Percentiles rank a stretch among this genome's conserved stretches.
Conservation (phyloP, 2,113 vertebrate species). For the Petrocephalus zakoni region DNA sequence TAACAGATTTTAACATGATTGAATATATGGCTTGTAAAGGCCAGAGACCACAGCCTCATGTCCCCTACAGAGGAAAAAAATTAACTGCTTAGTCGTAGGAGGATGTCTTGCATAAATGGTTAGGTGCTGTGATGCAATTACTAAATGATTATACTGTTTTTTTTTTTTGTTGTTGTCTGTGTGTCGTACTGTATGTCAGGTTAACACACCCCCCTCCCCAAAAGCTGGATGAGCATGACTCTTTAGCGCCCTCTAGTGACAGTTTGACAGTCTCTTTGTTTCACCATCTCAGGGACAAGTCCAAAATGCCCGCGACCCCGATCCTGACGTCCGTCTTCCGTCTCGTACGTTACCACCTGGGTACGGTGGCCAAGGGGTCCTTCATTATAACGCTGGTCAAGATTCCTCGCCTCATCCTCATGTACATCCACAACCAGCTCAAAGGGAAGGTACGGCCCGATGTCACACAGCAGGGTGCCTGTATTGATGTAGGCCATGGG, state of each 20-base stretch:
- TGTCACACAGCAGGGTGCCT: background rate
- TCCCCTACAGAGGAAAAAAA: background rate
- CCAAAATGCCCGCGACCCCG: conserved; percentile 75
- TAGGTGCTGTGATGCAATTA: background rate
- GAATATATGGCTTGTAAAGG: background rate
- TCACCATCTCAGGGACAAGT: conserved; percentile 73
- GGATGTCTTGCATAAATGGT: background rate
- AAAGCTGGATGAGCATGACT: background rate
- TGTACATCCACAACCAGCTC: conserved; percentile 89
- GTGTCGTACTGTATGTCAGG: background rate
- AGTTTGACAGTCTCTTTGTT: background rate
- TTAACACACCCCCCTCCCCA: background rate
- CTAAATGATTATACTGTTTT: background rate
- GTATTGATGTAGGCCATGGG: too few relatives aligned
- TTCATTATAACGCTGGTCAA: conserved; percentile 98
- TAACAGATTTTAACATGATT: background rate
- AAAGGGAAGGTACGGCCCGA: conserved; percentile 82
- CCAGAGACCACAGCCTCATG: background rate
- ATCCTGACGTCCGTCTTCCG: conserved; percentile 78
- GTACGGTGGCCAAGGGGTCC: conserved; percentile 91
- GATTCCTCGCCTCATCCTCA: conserved; percentile 92
- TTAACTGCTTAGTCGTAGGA: background rate
- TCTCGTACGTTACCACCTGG: conserved; percentile 87
- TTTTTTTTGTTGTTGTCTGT: too few relatives aligned
- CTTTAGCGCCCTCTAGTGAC: background rate